Conservation (phyloP, 1,140 invertebrate genomes). For the Phymorhynchus buccinoides region DNA sequence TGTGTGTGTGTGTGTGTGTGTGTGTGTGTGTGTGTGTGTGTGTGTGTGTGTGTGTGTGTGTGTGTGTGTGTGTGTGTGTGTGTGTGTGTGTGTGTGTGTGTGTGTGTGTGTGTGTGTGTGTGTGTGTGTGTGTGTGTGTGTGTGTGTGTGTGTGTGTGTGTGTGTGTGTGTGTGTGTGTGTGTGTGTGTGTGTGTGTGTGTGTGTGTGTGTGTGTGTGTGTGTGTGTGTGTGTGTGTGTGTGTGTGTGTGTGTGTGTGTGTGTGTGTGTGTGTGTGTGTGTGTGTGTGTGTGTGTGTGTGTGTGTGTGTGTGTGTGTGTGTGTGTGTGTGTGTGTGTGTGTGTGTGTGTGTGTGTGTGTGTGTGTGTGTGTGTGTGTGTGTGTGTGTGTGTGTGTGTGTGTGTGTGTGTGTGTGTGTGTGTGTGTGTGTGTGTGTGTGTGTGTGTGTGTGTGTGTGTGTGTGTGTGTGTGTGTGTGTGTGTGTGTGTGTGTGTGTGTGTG, state of each 20-base stretch:
- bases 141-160: neutral
- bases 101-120: neutral
- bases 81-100: neutral
- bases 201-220: neutral
- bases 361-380: neutral
- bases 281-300: conserved; percentile 9
- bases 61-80: conserved; percentile 7
- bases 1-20: neutral
- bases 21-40: neutral
- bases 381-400: neutral
- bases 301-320: neutral
- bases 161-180: neutral
- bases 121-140: neutral
- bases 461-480: conserved; percentile 16
- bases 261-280: neutral
- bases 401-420: neutral
- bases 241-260: neutral
- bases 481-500: neutral
- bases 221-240: neutral
- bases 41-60: conserved; percentile 20
- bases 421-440: neutral
- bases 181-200: neutral
- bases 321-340: neutral
- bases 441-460: conserved; percentile 14
- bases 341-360: neutral